These are phyloP conservation scores for Odocoileus virginianus DNA, from an alignment of 2,113 vertebrate species.

Conservation along the genomic window DNA sequence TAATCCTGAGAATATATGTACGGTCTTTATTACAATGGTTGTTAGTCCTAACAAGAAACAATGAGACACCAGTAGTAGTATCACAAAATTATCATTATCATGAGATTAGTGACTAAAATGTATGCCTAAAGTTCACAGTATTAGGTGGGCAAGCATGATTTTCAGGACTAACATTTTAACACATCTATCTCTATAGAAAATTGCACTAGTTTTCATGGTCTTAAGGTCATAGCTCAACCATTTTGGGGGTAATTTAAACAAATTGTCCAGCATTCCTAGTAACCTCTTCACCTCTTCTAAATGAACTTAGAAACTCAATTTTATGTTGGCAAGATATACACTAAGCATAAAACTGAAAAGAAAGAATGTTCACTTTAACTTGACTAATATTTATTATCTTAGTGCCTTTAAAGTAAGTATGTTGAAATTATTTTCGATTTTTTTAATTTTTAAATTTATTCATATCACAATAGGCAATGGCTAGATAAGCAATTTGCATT, in stretches of 20 bases:
- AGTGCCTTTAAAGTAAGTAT: neutral
- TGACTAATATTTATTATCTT: neutral
- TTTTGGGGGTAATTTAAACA: neutral
- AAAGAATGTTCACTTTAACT: neutral
- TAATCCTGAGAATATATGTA: neutral
- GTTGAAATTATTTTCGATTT: conserved; percentile 17
- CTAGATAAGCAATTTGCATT: neutral
- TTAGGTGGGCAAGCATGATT: neutral
- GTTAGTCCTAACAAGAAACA: neutral
- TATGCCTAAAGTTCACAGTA: neutral
- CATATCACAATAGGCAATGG: neutral
- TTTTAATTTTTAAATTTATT: conserved; percentile 14
- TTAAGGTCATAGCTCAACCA: neutral
- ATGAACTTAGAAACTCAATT: neutral
- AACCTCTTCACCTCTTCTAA: neutral
- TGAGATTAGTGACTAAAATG: neutral
- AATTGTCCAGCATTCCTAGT: neutral
- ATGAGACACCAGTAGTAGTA: neutral
- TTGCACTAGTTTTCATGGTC: neutral
- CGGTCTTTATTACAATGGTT: neutral
- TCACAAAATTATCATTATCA: neutral
- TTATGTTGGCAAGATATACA: neutral
- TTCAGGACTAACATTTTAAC: neutral
- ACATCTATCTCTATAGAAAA: neutral
- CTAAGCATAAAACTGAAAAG: neutral